Conservation (phyloP, 2,113 vertebrate genomes). For the Andinoacara biseriatus region DNA sequence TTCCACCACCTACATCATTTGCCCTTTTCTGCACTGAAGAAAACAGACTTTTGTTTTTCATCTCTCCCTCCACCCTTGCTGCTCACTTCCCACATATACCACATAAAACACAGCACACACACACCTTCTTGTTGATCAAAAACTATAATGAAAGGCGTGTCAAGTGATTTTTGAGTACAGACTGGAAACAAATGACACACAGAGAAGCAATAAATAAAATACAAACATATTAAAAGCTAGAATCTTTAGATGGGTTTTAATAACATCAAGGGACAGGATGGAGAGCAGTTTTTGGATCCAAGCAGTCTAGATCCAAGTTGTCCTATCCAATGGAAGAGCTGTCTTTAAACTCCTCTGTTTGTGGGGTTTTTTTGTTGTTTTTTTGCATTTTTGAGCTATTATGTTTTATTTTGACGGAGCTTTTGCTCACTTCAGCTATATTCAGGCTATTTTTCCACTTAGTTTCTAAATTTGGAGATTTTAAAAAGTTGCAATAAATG, state of each 20-base stretch:
- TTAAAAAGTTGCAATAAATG: not conserved
- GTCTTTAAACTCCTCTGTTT: not conserved
- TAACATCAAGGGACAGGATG: not conserved
- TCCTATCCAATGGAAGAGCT: not conserved
- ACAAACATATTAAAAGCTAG: not conserved
- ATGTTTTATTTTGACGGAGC: not conserved
- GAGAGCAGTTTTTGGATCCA: no score
- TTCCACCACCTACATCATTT: conserved; percentile 11
- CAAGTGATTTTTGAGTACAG: not conserved
- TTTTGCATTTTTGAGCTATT: not conserved
- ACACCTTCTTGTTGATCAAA: not conserved
- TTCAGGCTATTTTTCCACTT: not conserved
- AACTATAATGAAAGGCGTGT: not conserved
- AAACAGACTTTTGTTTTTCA: conserved; percentile 24
- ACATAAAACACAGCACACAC: not conserved
- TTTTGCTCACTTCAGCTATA: not conserved
- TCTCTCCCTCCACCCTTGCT: conserved; percentile 31
- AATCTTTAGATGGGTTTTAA: not conserved
- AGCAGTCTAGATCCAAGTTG: not conserved
- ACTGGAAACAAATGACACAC: accelerated
- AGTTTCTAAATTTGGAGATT: not conserved
- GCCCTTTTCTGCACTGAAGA: conserved; percentile 7
- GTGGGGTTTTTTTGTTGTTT: no score
- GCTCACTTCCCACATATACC: not conserved
- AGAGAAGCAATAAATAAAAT: not conserved